These are phyloP conservation scores for Melanargia galathea DNA, from an alignment of 2,888 invertebrate species.

Conservation along the genomic window DNA sequence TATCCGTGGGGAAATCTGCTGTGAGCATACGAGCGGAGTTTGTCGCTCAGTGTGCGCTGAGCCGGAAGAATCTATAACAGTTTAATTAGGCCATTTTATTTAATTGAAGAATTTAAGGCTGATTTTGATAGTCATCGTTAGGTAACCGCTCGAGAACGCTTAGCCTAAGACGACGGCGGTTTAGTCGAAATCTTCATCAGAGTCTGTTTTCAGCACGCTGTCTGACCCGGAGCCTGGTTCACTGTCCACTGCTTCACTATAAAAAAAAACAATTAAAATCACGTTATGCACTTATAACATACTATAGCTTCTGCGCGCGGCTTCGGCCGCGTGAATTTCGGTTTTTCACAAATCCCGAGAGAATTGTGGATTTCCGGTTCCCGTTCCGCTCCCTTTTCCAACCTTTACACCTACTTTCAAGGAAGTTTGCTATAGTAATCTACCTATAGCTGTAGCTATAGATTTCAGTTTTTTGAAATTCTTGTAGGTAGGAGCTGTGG, in stretches of 20 bases:
- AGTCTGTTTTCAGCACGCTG: constrained; percentile 76
- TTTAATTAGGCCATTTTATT: constrained; percentile 2
- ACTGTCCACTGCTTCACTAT: constrained; percentile 74
- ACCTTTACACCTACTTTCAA: too few species aligned
- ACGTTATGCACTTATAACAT: background rate
- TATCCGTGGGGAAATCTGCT: background rate
- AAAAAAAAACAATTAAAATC: constrained; percentile 15
- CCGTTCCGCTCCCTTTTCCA: too few species aligned
- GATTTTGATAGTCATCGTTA: constrained; percentile 9
- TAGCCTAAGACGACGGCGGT: constrained; percentile 6
- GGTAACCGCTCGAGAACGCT: constrained; percentile 17
- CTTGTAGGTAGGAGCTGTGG: too few species aligned
- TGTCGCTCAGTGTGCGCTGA: background rate
- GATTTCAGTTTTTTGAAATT: too few species aligned
- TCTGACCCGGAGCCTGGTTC: constrained; percentile 75
- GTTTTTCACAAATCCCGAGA: too few species aligned
- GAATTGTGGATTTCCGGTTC: too few species aligned
- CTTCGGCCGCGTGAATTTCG: too few species aligned
- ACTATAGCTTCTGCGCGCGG: too few species aligned
- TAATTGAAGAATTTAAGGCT: constrained; percentile 12
- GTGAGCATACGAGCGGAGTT: background rate
- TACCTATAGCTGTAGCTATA: too few species aligned
- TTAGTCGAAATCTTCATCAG: constrained; percentile 77
- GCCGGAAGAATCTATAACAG: background rate
- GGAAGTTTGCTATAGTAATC: too few species aligned